phyloP scores from a whole-genome alignment of 2,797 vertebrate species.

The Pagetopsis macropterus region DNA sequence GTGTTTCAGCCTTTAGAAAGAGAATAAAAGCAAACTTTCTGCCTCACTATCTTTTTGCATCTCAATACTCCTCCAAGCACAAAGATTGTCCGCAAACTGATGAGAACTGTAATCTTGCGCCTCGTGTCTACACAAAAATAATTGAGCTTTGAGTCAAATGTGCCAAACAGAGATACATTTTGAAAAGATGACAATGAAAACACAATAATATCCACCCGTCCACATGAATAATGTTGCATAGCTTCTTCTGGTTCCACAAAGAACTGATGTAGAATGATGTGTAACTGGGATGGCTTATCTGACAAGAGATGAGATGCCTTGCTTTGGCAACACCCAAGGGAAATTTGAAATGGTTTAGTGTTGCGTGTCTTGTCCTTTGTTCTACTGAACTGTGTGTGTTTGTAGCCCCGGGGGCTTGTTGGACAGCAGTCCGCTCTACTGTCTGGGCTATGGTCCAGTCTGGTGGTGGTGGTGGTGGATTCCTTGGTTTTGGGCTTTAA shows the following conservation, averaged over 20 bases:
- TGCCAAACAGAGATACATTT: slow-evolving; percentile 14
- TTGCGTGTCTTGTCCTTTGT: slow-evolving; percentile 60
- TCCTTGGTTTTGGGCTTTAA: slow-evolving; percentile 62
- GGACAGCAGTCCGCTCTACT: slow-evolving; percentile 61
- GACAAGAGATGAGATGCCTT: slow-evolving; percentile 41
- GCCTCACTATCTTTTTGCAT: slow-evolving; percentile 20
- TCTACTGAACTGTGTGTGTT: slow-evolving; percentile 53
- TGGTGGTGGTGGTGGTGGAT: slow-evolving; percentile 44
- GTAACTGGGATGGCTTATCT: slow-evolving; percentile 41
- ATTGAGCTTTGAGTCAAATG: slow-evolving; percentile 24
- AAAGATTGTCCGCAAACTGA: slow-evolving; percentile 28
- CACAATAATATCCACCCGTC: not conserved
- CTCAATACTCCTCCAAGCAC: slow-evolving; percentile 24
- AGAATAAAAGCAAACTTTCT: slow-evolving; percentile 21
- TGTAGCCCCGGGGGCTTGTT: slow-evolving; percentile 54
- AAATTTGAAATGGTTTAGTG: slow-evolving; percentile 37
- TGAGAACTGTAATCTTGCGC: slow-evolving; percentile 30
- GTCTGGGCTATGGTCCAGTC: slow-evolving; percentile 68
- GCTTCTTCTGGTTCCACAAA: slow-evolving; percentile 26
- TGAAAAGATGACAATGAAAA: slow-evolving; percentile 27
- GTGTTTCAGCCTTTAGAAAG: slow-evolving; percentile 16
- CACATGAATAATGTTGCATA: not conserved
- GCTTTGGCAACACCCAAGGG: slow-evolving; percentile 43
- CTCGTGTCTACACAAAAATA: slow-evolving; percentile 9
- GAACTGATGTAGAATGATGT: slow-evolving; percentile 27